These are phyloP conservation scores for Drosophila eohydei DNA, from an alignment of 2,888 invertebrate genomes.

Conservation along the genomic window DNA sequence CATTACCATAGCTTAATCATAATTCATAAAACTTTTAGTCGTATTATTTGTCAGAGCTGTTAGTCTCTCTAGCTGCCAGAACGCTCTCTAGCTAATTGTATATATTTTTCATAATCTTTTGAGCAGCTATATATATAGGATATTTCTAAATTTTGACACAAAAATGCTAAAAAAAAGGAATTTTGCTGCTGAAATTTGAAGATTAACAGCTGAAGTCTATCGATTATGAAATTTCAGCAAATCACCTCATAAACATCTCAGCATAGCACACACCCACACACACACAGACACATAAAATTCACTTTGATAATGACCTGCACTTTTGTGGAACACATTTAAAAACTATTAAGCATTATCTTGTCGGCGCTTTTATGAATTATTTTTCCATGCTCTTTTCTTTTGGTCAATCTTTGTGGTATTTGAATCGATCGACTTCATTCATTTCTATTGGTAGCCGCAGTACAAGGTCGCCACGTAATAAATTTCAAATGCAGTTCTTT, in stretches of 20 bases:
- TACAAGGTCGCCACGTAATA: conserved; percentile 56
- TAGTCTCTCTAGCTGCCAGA: no score
- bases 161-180: no score
- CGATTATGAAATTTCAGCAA: background rate
- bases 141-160: no score
- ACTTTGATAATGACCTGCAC: conserved; percentile 18
- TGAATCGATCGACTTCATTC: conserved; percentile 9
- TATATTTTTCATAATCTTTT: no score
- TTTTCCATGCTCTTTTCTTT: conserved; percentile 18
- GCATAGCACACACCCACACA: background rate
- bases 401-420: conserved; percentile 11
- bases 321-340: conserved; percentile 16
- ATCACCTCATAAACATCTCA: background rate
- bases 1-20: no score
- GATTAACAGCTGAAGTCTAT: no score
- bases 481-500: conserved; percentile 23
- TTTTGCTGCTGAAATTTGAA: no score
- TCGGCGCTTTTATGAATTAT: background rate
- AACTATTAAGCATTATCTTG: conserved; percentile 20
- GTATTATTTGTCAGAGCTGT: no score
- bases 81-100: no score
- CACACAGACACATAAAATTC: background rate
- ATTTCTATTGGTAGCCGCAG: conserved; percentile 51
- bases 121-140: no score
- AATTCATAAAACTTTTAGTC: no score